phyloP scores from a whole-genome alignment of 1,140 invertebrate genomes.

The Diploscapter pachys region DNA sequence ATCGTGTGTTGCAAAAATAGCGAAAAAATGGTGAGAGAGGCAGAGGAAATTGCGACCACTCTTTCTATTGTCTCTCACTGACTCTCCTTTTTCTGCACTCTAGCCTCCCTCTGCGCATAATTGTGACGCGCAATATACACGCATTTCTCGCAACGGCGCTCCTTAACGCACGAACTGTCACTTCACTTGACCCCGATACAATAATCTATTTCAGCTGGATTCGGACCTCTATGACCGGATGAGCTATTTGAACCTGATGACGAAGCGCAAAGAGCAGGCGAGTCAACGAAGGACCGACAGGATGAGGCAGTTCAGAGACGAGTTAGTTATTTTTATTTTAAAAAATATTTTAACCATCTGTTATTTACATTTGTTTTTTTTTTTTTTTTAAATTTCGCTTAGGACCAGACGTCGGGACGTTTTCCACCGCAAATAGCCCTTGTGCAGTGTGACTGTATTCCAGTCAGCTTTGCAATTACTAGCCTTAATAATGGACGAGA shows the following conservation, averaged over 20 bases:
- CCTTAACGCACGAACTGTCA: too few relatives aligned
- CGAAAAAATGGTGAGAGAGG: too few relatives aligned
- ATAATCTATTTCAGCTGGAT: constrained; percentile 30
- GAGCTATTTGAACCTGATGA: constrained; percentile 47
- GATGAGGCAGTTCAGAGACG: constrained; percentile 38
- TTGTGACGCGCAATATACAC: too few relatives aligned
- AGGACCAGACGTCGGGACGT: background rate
- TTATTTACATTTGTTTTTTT: background rate
- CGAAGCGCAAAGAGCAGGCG: constrained; percentile 30
- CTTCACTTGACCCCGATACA: background rate
- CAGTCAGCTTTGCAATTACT: background rate
- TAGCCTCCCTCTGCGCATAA: too few relatives aligned
- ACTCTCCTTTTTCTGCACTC: too few relatives aligned
- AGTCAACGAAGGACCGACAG: constrained; percentile 28
- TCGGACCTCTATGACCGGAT: constrained; percentile 51
- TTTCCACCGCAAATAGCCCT: background rate
- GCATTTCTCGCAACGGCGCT: too few relatives aligned
- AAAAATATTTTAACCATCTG: constrained; percentile 17
- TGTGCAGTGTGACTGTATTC: background rate
- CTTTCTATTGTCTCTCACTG: too few relatives aligned
- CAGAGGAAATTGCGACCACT: too few relatives aligned
- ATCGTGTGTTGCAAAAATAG: too few relatives aligned
- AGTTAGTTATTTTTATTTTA: constrained; percentile 26
- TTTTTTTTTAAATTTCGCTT: background rate
- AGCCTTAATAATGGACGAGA: background rate